Evolutionary conservation across 2,113 vertebrate genomes (phyloP).

Genomic region (Gracilinanus agilis): DNA sequence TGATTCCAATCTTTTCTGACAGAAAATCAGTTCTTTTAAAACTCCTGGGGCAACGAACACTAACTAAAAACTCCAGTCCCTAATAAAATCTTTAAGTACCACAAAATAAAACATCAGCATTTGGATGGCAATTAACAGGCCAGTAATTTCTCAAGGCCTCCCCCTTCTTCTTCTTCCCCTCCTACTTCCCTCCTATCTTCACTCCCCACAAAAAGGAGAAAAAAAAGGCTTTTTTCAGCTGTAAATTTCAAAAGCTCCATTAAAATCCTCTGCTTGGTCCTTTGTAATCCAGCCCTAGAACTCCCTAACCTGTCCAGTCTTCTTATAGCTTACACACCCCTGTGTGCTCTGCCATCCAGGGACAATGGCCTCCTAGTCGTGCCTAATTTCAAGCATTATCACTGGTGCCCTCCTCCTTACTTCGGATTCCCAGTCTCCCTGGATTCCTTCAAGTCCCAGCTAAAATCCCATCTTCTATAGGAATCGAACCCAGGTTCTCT

Average conservation of each 20-base stretch:
- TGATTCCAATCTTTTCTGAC: slow-evolving; percentile 92
- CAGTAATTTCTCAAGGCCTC: slow-evolving; percentile 48
- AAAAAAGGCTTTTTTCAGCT: neutral
- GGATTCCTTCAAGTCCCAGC: neutral
- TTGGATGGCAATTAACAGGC: slow-evolving; percentile 78
- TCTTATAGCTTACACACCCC: neutral
- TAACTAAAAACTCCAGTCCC: slow-evolving; percentile 81
- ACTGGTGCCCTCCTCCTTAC: neutral
- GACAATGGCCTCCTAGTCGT: neutral
- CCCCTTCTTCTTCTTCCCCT: neutral
- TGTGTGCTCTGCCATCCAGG: neutral
- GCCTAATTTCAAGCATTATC: neutral
- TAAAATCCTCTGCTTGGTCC: neutral
- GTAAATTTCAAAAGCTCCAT: slow-evolving; percentile 20
- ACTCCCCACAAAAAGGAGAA: neutral
- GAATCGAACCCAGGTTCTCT: neutral
- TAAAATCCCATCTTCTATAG: neutral
- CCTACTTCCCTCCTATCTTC: neutral
- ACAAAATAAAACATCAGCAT: slow-evolving; percentile 79
- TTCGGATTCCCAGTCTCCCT: neutral
- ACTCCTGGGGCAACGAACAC: slow-evolving; percentile 86
- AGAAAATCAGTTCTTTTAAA: slow-evolving; percentile 95
- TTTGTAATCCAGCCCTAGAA: neutral
- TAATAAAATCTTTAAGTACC: slow-evolving; percentile 82
- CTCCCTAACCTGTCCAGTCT: too few relatives aligned